Conservation (phyloP, 2,888 invertebrate species). For the Cheilosia grossa region DNA sequence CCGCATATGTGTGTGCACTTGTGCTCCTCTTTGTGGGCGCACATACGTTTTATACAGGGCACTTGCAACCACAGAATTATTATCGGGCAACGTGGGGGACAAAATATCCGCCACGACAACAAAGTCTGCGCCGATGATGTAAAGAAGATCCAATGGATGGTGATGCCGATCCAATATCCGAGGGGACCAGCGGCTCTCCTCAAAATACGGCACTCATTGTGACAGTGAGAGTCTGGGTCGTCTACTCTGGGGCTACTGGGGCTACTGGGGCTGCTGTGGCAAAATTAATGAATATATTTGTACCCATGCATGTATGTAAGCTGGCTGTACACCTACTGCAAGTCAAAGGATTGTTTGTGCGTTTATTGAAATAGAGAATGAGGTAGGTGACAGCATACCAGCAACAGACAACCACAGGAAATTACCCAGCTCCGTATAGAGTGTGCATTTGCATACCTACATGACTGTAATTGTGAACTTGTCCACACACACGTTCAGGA, state of each 20-base stretch:
- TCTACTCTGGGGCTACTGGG: no score
- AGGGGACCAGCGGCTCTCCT: constrained; percentile 22
- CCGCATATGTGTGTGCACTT: neutral
- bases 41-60: neutral
- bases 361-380: neutral
- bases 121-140: constrained; percentile 3
- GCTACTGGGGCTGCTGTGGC: neutral
- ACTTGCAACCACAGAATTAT: constrained; percentile 38
- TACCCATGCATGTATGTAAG: neutral
- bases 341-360: neutral
- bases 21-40: neutral
- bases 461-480: no score
- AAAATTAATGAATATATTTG: constrained; percentile 30
- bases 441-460: no score
- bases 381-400: neutral
- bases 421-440: neutral
- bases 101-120: constrained; percentile 6
- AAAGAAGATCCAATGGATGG: constrained; percentile 1
- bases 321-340: neutral
- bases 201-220: constrained; percentile 10
- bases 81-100: constrained; percentile 2
- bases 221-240: neutral
- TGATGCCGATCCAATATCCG: constrained; percentile 2
- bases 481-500: neutral
- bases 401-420: neutral